A percentile compares a stretch with the other conserved stretches of the same genome.
Evolutionary conservation across 53 echinoderm and acorn worm genomes (phyloP).

Genomic region (Antedon mediterranea): DNA sequence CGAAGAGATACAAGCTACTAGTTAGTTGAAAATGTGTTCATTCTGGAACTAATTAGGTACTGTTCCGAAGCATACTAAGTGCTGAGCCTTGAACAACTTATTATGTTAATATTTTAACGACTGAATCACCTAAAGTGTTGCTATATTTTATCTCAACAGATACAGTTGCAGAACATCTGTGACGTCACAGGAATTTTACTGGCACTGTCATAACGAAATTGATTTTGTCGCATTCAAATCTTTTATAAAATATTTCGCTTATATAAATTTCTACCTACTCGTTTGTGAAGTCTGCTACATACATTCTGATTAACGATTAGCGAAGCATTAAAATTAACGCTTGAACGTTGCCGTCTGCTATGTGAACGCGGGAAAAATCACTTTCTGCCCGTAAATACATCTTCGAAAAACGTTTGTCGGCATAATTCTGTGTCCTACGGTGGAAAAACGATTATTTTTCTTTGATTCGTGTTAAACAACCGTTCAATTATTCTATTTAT

Average conservation of each 20-base stretch:
- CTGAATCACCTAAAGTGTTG: too few species aligned
- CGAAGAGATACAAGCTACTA: too few species aligned
- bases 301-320: background rate
- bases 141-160: too few species aligned
- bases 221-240: background rate
- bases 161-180: too few species aligned
- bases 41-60: too few species aligned
- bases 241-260: background rate
- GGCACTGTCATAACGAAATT: background rate
- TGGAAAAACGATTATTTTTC: background rate
- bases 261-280: background rate
- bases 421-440: background rate
- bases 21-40: too few species aligned
- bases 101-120: too few species aligned
- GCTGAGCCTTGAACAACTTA: too few species aligned
- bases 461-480: background rate
- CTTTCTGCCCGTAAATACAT: background rate
- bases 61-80: too few species aligned
- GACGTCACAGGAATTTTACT: background rate
- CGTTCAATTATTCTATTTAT: background rate
- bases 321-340: background rate
- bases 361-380: background rate
- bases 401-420: background rate
- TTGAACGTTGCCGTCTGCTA: background rate
- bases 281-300: background rate